Conservation (phyloP, 2,113 vertebrate species). For the Australoheros scitulus region DNA sequence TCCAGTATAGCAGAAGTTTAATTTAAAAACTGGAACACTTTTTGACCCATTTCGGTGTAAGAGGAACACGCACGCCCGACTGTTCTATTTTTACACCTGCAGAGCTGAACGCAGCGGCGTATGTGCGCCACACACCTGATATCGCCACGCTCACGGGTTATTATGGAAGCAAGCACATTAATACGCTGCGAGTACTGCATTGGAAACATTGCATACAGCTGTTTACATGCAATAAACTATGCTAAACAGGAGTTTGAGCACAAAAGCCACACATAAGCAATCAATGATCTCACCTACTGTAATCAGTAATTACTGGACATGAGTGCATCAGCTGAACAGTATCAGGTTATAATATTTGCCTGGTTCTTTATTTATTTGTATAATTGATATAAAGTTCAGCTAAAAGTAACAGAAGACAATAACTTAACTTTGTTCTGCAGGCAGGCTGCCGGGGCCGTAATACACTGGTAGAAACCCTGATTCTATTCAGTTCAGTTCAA, state of each 20-base stretch:
- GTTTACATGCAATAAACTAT: background rate
- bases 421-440: background rate
- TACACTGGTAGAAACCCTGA: background rate
- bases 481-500: too few relatives aligned
- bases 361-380: background rate
- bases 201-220: fast-evolving
- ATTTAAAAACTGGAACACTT: conserved; percentile 7
- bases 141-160: background rate
- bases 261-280: background rate
- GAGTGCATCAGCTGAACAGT: background rate
- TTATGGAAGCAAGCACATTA: background rate
- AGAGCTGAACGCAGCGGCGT: background rate
- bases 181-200: background rate
- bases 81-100: background rate
- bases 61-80: background rate
- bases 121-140: background rate
- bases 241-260: background rate
- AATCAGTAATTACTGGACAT: background rate
- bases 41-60: conserved; percentile 4
- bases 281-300: background rate
- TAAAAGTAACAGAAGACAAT: background rate
- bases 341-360: background rate
- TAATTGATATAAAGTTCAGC: background rate
- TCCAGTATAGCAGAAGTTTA: background rate
- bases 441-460: background rate